Evolutionary conservation across 1,140 invertebrate genomes (phyloP).

Genomic region (Caerostris darwini): DNA sequence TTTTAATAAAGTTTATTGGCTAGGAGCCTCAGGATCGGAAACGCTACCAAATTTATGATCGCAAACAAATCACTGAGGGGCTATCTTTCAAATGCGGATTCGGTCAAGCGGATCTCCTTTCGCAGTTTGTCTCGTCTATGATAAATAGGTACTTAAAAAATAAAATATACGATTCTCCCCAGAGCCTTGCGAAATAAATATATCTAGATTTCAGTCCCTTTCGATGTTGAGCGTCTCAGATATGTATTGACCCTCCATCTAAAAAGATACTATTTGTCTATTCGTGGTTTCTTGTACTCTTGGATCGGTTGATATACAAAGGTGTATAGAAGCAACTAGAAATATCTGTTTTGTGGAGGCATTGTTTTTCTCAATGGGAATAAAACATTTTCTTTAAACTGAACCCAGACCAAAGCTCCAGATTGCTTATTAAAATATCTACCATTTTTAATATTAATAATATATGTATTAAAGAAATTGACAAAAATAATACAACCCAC

Average conservation of each 20-base stretch:
- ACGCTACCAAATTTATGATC: conserved; percentile 18
- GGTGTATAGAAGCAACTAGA: no score
- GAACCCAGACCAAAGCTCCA: no score
- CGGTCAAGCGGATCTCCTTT: conserved; percentile 10
- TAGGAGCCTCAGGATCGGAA: neutral
- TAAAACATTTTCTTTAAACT: no score
- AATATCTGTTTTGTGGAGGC: no score
- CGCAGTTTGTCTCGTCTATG: neutral
- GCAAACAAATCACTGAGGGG: conserved; percentile 30
- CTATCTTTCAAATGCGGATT: conserved; percentile 50
- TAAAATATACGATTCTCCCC: neutral
- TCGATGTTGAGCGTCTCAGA: neutral
- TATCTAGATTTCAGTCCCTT: neutral
- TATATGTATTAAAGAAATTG: no score
- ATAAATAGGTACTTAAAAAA: neutral
- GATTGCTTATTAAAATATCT: no score
- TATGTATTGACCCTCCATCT: neutral
- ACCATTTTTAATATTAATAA: no score
- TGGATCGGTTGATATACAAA: no score
- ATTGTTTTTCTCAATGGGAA: no score
- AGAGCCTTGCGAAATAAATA: neutral
- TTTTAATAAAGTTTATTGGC: neutral
- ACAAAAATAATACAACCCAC: no score
- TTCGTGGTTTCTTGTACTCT: no score
- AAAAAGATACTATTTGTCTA: no score